Evolutionary conservation across 2,113 vertebrate species (phyloP).

Genomic region (Poeciliopsis occidentalis): DNA sequence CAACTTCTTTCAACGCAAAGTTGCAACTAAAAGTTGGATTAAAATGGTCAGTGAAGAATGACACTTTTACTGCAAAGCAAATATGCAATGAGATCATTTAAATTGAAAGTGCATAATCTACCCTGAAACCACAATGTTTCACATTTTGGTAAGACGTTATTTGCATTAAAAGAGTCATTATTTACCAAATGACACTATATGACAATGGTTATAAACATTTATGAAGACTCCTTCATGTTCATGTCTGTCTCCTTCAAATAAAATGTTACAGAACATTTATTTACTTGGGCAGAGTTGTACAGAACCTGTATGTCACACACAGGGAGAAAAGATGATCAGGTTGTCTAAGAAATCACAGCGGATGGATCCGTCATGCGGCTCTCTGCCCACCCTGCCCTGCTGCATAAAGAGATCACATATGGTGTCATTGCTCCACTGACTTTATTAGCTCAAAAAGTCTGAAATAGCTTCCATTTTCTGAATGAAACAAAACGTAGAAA

Average conservation of each 20-base stretch:
- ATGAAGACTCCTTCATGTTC: not conserved
- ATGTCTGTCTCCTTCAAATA: not conserved
- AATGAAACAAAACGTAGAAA: not conserved
- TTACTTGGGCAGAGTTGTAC: not conserved
- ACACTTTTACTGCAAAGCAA: too few species aligned
- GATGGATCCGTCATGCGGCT: conserved; percentile 52
- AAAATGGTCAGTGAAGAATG: too few species aligned
- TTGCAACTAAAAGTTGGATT: too few species aligned
- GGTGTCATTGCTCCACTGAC: conserved; percentile 22
- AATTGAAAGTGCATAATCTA: too few species aligned
- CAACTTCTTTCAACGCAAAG: too few species aligned
- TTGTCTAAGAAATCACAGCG: conserved; percentile 48
- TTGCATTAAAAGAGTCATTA: too few species aligned
- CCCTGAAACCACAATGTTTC: too few species aligned
- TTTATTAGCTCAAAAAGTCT: conserved; percentile 6
- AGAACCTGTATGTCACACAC: not conserved
- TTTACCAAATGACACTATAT: too few species aligned
- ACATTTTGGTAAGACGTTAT: too few species aligned
- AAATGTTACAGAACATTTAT: not conserved
- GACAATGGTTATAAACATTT: too few species aligned
- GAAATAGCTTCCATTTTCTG: conserved; percentile 19
- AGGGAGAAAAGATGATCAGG: not conserved
- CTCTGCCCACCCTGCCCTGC: conserved; percentile 38
- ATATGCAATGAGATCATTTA: too few species aligned
- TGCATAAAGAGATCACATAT: conserved; percentile 44